Base-by-base conservation (phyloP, 2,797 vertebrate species). In the Trachurus trachurus region DNA sequence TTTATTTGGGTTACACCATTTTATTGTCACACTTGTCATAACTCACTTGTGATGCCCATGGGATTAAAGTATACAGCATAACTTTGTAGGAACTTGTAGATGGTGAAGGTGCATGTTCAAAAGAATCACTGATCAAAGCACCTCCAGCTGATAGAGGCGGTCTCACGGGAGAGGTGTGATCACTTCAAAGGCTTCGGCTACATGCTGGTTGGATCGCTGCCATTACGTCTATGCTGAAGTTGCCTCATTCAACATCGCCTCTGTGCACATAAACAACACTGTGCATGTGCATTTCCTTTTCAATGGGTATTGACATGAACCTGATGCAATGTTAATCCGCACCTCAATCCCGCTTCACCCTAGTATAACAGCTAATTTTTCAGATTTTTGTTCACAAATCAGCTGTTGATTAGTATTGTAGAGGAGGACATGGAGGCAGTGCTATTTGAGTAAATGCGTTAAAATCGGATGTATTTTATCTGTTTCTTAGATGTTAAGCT, bases 41-140 rank as follows among this genome's bases (percentile, higher is more conserved):
- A 40, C 10, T 6, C 16, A 5, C 59, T 37, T 22, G 56, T 42
- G 16, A 56, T 63, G n/a, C 50, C 19, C 40, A 13, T 47, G 50
- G 19, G 47, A 22, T 37, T 49, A 37, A 17, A 31, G 4, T 15
- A 44, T 53, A 17, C 53, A 73, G 31, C 8, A 5, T 29, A 40
- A 74, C 11, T 42, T 78, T 53, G 65, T 34, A 42, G 11, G 21
- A 9, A 56, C 26, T 54, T 13, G 0, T 40, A 68, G 67, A 77
- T 10, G 9, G 7, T 6, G 29, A 57, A 6, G 52, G n/a, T 1
- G 9, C 10, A 6, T 42, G 67, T 81, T 87, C 71, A 78, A 78
- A 78, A 44, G 81, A 81, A 71, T 69, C 31, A 0, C 6, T 73
- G 71, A 81, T 83, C 67, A 83, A 81, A 81, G 76, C 6, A 11